Evolutionary conservation across 2,888 invertebrate genomes (phyloP), one percentile per base, ranked within the genome.

Genomic region (Diplolepis rosae): DNA sequence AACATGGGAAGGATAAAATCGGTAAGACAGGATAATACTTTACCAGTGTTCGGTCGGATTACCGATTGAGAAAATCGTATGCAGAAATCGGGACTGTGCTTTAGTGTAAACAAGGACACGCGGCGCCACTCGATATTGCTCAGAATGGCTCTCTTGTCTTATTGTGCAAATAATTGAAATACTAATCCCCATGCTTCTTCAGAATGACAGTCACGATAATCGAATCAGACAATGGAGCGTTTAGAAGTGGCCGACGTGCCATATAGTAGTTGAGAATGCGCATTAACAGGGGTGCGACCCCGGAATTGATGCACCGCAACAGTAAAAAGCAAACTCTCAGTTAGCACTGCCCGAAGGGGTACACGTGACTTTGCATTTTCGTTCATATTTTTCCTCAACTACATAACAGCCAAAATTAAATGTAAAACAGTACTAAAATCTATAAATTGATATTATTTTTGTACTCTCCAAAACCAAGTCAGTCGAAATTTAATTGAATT

Each of bases 161-260:
- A 83, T 85, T 85, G 85, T 84, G 80, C 83, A 88, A 88, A 88
- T 88, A 88, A 88, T 87, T 87, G 88, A 87, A 88, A 88, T 82
- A 83, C 84, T 88, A 88, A 88, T 88, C 88, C 67, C 71, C 56
- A 51, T 32, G n/a, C 71, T 52, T 73, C 66, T 70, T 75, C 77
- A 77, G 80, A 82, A 77, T 82, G 84, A 84, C 83, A 83, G 80
- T 81, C 79, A 75, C 76, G 78, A 73, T 83, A 81, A 83, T 83
- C 81, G 80, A 82, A 81, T 82, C 78, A 80, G 82, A 83, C 83
- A 84, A 83, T 82, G 75, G 74, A 73, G 71, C 75, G 73, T 77
- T 70, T 72, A 70, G 56, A 27, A 67, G 65, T 9, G 45, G 50
- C 68, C 52, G 45, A 11, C n/a, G 51, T 52, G 45, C 15, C 9